These are phyloP conservation scores for Erythrolamprus reginae DNA, from an alignment of 2,113 vertebrate genomes.

Conservation along the genomic window DNA sequence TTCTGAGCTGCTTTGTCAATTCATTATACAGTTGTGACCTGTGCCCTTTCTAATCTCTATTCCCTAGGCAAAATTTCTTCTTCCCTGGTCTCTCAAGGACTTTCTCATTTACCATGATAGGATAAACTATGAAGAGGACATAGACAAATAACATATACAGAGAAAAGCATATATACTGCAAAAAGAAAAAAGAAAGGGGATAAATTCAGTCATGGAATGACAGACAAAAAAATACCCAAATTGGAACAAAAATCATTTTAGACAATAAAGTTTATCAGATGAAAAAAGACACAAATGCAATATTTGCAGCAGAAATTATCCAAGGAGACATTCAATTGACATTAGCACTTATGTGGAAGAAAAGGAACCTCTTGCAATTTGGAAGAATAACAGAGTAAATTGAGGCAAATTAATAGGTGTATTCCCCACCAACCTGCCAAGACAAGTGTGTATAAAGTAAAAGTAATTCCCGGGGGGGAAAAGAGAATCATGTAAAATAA, in stretches of 20 bases:
- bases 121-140: background rate
- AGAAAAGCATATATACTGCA: background rate
- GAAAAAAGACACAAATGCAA: background rate
- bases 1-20: background rate
- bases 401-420: background rate
- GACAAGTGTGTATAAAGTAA: background rate
- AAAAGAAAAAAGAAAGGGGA: background rate
- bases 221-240: background rate
- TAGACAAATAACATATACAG: background rate
- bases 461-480: background rate
- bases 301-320: background rate
- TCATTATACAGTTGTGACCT: background rate
- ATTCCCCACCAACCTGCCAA: background rate
- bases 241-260: background rate
- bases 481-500: background rate
- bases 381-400: background rate
- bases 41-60: background rate
- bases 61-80: background rate
- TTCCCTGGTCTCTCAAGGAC: background rate
- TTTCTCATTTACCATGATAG: background rate
- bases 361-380: background rate
- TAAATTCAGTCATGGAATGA: background rate
- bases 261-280: background rate
- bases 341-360: background rate
- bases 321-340: background rate